Evolutionary conservation across 2,113 vertebrate genomes (phyloP).

Genomic region (Xenus cinereus): DNA sequence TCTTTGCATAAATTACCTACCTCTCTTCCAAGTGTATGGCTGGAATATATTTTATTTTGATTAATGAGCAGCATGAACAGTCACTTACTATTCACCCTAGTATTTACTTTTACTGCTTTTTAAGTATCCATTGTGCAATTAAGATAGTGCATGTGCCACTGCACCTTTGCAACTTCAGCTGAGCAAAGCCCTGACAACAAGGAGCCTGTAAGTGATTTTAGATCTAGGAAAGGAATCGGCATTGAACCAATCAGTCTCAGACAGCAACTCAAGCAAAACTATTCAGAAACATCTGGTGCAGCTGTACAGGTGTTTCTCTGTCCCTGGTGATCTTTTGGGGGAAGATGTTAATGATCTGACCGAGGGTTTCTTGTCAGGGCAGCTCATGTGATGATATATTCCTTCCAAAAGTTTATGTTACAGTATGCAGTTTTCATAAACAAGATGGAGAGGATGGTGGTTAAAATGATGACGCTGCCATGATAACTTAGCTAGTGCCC

Average conservation of each 20-base stretch:
- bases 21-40: not conserved
- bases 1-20: not conserved
- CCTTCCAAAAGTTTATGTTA: constrained; percentile 57
- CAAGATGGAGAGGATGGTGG: constrained; percentile 47
- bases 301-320: constrained; percentile 36
- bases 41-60: not conserved
- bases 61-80: not conserved
- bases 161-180: not conserved
- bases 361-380: constrained; percentile 9
- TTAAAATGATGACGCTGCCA: constrained; percentile 49
- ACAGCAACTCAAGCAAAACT: constrained; percentile 34
- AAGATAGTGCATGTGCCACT: not conserved
- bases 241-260: not conserved
- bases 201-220: not conserved
- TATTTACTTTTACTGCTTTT: not conserved
- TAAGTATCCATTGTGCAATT: not conserved
- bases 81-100: not conserved
- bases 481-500: constrained; percentile 67
- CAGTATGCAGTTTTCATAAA: constrained; percentile 66
- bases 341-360: constrained; percentile 34
- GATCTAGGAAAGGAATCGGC: not conserved
- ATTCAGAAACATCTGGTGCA: constrained; percentile 59
- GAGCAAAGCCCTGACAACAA: not conserved
- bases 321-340: constrained; percentile 20
- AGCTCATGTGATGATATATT: constrained; percentile 23